Base-by-base conservation (phyloP, 2,113 vertebrate genomes). In the Trochalopteron elliotii region DNA sequence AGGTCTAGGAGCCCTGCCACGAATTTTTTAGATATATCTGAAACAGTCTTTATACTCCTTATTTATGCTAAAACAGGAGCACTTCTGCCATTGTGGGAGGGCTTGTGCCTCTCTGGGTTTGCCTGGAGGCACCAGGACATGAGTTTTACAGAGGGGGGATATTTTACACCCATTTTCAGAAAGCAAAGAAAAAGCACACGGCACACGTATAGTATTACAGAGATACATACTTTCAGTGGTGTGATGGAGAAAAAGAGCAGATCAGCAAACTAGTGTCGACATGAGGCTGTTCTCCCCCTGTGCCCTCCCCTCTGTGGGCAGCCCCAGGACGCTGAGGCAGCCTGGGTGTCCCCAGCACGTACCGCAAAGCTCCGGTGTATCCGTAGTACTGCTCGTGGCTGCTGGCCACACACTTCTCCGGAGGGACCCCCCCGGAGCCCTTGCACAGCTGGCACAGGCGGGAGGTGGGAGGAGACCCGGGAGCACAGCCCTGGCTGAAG, bases 331-430 rank as follows among this genome's bases (percentile, higher is more conserved):
- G 1, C 15, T 14, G 42, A 18, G 78, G 61, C 30, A 25, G 20
- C 31, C 27, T 0, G 42, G 47, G 20, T 12, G 28, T 72, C 40
- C 33, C 40, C 57, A 42, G 5, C 24, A 82, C 97, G 15, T 97
- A 98, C 99, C 98, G 98, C 33, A 99, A 96, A 2, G 99, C 99
- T 52, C 99, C 99, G 3, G 96, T 96, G 21, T 98, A 99, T 44
- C 99, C 98, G 0, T 98, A 98, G 95, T 98, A 99, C 13, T 45
- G 60, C 96, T 99, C 99, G 0, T 97, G 97, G 75, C 96, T 79
- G 74, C 35, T 99, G 94, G 98, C 90, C 2, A 96, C 97, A 8
- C 99, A 99, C 53, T 90, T 98, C 84, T 83, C 57, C 2, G 80
- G 96, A 0, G 79, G 72, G 6, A 90, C 65, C 13, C 91, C 83